phyloP scores from a whole-genome alignment of 2,888 invertebrate species.

The Andrena hattorfiana region DNA sequence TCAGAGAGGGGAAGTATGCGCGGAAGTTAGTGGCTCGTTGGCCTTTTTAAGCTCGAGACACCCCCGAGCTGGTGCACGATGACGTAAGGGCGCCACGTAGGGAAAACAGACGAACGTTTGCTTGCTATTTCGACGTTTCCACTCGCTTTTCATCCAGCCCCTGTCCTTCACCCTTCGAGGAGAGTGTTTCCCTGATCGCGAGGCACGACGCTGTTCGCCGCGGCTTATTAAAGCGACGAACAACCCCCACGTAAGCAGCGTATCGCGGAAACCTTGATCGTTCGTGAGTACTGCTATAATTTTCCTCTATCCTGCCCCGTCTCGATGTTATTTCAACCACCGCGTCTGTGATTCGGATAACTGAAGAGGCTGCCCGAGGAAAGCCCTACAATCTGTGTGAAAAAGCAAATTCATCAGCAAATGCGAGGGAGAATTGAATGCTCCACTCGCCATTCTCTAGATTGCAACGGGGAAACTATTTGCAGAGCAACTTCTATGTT shows the following conservation, averaged over 20 bases:
- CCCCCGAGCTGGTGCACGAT: background rate
- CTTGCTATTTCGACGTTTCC: slow-evolving; percentile 33
- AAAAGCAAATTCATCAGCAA: background rate
- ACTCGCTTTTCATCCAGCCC: background rate
- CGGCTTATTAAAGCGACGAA: slow-evolving; percentile 38
- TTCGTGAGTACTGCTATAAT: background rate
- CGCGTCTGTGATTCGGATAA: background rate
- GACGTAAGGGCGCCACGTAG: slow-evolving; percentile 29
- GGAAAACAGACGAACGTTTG: slow-evolving; percentile 34
- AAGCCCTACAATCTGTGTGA: background rate
- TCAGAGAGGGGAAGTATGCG: slow-evolving; percentile 1
- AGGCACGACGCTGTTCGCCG: background rate
- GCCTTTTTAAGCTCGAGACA: slow-evolving; percentile 52
- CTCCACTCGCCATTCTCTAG: background rate
- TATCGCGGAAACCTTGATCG: background rate
- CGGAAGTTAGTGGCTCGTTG: slow-evolving; percentile 46
- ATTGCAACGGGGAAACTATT: slow-evolving; percentile 1
- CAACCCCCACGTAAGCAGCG: slow-evolving; percentile 14
- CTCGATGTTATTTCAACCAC: background rate
- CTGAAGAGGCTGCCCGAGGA: background rate
- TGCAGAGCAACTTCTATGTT: background rate
- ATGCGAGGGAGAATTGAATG: background rate
- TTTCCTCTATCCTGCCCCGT: background rate
- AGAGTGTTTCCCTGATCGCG: slow-evolving; percentile 34
- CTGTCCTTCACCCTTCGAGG: slow-evolving; percentile 2